Percentiles rank a stretch among this genome's conserved stretches.
Evolutionary conservation across 1,140 invertebrate genomes (phyloP).

Genomic region (Caerostris darwini): DNA sequence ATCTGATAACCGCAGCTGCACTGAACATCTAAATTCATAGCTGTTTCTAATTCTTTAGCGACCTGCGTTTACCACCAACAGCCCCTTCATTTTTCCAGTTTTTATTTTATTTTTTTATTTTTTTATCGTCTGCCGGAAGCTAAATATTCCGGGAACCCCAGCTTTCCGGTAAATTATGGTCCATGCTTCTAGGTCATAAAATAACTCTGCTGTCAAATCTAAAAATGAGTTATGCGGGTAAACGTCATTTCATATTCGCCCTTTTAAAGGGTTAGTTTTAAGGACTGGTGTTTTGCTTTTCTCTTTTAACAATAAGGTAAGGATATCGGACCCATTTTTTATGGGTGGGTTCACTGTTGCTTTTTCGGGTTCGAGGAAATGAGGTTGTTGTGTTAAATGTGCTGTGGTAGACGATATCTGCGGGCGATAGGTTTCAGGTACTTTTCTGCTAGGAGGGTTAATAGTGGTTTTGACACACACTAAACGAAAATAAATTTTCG

Average conservation of each 20-base stretch:
- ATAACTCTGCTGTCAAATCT: conserved; percentile 49
- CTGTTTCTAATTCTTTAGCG: conserved; percentile 52
- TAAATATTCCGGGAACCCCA: conserved; percentile 1
- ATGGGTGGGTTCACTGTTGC: not conserved
- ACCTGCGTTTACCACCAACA: not conserved
- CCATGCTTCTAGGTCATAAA: conserved; percentile 7
- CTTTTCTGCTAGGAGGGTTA: too few species aligned
- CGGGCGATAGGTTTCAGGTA: too few species aligned
- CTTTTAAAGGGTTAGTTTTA: conserved; percentile 27
- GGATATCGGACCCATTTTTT: not conserved
- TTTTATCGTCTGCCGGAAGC: not conserved
- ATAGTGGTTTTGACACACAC: too few species aligned
- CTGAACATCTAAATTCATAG: conserved; percentile 56
- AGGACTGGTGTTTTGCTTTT: not conserved
- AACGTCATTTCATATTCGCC: conserved; percentile 26
- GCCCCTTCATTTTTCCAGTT: not conserved
- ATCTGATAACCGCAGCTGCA: conserved; percentile 29
- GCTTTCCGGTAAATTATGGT: conserved; percentile 39
- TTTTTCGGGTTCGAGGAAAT: not conserved
- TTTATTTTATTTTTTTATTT: not conserved
- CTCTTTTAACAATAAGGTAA: not conserved
- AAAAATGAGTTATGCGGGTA: conserved; percentile 25
- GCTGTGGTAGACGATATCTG: not conserved
- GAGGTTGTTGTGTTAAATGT: not conserved
- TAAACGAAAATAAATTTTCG: too few species aligned